Conservation (phyloP, 2,113 vertebrate species). For the Eonycteris spelaea region DNA sequence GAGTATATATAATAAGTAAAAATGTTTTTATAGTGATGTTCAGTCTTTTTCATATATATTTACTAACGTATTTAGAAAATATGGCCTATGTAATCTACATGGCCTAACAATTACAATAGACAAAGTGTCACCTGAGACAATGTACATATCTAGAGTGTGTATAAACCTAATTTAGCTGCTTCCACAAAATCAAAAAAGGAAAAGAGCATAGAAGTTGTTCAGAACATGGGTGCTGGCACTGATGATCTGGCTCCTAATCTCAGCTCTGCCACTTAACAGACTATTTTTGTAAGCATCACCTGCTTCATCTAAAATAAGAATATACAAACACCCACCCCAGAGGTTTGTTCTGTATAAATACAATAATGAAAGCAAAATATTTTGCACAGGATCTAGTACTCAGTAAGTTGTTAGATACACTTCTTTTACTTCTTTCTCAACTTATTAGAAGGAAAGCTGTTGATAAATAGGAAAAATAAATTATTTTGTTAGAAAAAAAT, state of each 20-base stretch:
- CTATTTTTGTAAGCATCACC: not conserved
- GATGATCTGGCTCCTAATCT: not conserved
- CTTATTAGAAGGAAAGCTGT: not conserved
- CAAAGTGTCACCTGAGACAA: not conserved
- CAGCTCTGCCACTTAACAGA: not conserved
- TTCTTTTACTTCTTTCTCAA: not conserved
- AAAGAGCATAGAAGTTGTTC: not conserved
- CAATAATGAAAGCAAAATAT: not conserved
- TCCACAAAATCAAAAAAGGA: not conserved
- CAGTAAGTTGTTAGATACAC: not conserved
- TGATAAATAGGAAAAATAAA: not conserved
- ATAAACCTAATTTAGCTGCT: not conserved
- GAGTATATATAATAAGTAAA: not conserved
- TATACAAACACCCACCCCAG: not conserved
- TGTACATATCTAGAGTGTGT: not conserved
- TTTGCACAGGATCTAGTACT: not conserved
- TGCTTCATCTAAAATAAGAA: not conserved
- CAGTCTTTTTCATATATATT: not conserved
- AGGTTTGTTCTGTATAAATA: not conserved
- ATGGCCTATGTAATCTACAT: not conserved
- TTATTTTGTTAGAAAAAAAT: too few relatives aligned
- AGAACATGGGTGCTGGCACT: not conserved
- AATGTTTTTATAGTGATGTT: not conserved
- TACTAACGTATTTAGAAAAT: not conserved
- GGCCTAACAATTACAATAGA: not conserved